Conservation (phyloP, 2,888 invertebrate genomes). For the Amiota mariae region DNA sequence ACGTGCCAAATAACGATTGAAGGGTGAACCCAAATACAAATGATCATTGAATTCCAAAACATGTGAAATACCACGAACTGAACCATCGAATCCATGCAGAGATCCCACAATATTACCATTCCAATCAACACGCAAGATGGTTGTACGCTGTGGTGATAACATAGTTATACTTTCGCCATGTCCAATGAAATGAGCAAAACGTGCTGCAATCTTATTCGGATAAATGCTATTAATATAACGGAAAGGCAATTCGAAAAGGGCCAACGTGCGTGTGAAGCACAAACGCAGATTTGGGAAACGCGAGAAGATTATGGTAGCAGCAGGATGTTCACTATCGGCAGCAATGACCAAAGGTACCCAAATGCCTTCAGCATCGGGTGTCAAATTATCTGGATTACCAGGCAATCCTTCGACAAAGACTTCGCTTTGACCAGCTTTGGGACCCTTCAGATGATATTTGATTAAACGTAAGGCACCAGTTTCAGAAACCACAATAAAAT, state of each 20-base stretch:
- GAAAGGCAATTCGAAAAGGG: conserved; percentile 79
- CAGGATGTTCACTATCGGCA: conserved; percentile 77
- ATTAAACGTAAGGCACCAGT: conserved; percentile 79
- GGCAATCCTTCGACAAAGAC: conserved; percentile 88
- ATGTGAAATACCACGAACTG: conserved; percentile 77
- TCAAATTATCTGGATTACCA: conserved; percentile 74
- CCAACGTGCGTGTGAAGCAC: conserved; percentile 78
- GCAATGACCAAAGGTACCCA: conserved; percentile 78
- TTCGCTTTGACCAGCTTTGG: conserved; percentile 85
- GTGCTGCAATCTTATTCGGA: conserved; percentile 80
- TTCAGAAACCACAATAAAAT: conserved; percentile 87
- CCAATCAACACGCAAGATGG: conserved; percentile 81
- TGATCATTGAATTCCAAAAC: conserved; percentile 79
- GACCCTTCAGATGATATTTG: conserved; percentile 86
- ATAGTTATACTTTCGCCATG: conserved; percentile 75
- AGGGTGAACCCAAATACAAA: conserved; percentile 82
- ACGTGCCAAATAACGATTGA: conserved; percentile 79
- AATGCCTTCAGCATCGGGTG: conserved; percentile 80
- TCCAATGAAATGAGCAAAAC: conserved; percentile 80
- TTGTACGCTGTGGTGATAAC: conserved; percentile 74
- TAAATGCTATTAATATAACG: conserved; percentile 78
- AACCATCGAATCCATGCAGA: conserved; percentile 78
- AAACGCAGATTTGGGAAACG: conserved; percentile 80
- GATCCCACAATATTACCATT: conserved; percentile 82
- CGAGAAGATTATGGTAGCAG: conserved; percentile 75